phyloP scores from a whole-genome alignment of 2,113 vertebrate species.

The Caloenas nicobarica region DNA sequence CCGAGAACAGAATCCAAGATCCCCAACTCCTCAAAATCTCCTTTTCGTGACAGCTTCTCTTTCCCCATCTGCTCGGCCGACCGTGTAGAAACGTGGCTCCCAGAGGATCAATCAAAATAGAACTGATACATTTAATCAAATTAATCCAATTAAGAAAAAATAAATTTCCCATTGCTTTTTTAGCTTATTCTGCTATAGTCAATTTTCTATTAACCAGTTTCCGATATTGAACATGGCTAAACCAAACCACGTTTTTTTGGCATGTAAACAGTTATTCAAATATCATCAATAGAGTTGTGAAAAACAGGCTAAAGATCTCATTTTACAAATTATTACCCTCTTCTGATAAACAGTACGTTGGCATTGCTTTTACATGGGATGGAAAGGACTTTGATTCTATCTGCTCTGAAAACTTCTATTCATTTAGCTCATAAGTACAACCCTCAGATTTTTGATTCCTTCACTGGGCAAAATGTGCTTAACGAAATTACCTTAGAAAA shows the following conservation, averaged over 20 bases:
- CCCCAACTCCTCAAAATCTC: not conserved
- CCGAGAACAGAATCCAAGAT: slow-evolving; percentile 14
- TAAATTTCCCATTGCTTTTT: not conserved
- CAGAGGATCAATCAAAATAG: not conserved
- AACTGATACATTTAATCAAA: not conserved
- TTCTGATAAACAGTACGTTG: not conserved
- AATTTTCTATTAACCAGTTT: not conserved
- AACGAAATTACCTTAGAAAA: not conserved
- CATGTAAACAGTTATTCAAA: not conserved
- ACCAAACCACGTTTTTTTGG: not conserved
- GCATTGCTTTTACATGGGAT: not conserved
- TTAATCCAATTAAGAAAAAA: not conserved
- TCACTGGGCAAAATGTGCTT: fast-evolving
- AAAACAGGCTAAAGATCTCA: not conserved
- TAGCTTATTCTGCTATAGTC: not conserved
- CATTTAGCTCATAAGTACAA: not conserved
- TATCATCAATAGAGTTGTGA: not conserved
- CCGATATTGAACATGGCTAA: not conserved
- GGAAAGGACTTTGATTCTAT: not conserved
- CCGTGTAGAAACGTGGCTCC: not conserved
- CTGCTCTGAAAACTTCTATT: not conserved
- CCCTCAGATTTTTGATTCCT: not conserved
- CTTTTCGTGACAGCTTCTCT: not conserved
- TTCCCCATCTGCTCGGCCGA: not conserved
- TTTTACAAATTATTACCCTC: not conserved